Evolutionary conservation across 2,113 vertebrate genomes (phyloP), one percentile per base, ranked within the genome.

Genomic region (Eupsittula cactorum): DNA sequence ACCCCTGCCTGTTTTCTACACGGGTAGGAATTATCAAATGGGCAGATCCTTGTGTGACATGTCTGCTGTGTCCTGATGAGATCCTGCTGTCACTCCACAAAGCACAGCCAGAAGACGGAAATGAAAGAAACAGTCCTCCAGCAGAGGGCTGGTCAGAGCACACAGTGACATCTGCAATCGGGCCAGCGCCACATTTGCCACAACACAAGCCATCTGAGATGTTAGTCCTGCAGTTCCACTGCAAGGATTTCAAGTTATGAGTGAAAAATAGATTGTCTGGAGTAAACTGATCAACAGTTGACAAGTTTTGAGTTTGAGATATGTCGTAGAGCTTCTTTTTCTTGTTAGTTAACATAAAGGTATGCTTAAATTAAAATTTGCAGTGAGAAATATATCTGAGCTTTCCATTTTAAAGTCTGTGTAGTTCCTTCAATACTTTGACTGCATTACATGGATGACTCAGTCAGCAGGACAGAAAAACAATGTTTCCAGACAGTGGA

Each of bases 371-470:
- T 69, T 69, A 50, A 46, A 63, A 73, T n/a, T 13, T 52, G 8
- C 18, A n/a, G 19, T 63, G 53, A 71, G 42, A 63, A 82, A 23
- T 37, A 15, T 29, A 42, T 18, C 20, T 67, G 47, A 41, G 21
- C 46, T 31, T 81, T 65, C 10, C 23, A 1, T 33, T 93, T 69
- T 52, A 35, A 69, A 67, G 55, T 29, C n/a, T 49, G 7, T 39
- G 3, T 52, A 70, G 59, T 39, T 82, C 64, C 78, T 81, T 52
- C 0, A 1, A 7, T 35, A 39, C 42, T 86, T 47, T 44, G 13
- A 27, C 44, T 89, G 6, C 0, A 3, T 63, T 87, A 9, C 4
- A 9, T 0, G 3, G 57, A 21, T 53, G 55, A 49, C 29, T 37
- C 37, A 13, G n/a, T 39, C 71, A 65, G 13, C 29, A 47, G 37